phyloP scores from a whole-genome alignment of 2,113 vertebrate genomes.

The Phocoena sinus region DNA sequence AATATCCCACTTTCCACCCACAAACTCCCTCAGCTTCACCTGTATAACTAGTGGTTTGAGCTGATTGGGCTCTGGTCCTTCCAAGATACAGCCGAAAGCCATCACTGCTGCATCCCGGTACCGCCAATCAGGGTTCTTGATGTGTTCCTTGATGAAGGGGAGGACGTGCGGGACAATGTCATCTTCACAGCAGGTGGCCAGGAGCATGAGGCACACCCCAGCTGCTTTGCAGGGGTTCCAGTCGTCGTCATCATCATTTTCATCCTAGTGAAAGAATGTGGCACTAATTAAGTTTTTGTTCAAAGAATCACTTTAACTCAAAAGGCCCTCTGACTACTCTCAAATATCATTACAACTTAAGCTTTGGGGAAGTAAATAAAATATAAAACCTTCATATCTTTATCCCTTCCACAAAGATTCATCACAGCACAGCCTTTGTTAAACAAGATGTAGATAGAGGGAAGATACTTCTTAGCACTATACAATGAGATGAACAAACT shows the following conservation, averaged over 20 bases:
- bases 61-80: conserved; percentile 96
- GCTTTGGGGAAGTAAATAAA: not conserved
- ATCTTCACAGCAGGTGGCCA: conserved; percentile 98
- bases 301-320: not conserved
- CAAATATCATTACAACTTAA: not conserved
- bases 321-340: not conserved
- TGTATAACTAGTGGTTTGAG: conserved; percentile 96
- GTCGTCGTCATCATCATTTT: conserved; percentile 97
- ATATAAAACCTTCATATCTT: not conserved
- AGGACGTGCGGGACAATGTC: conserved; percentile 97
- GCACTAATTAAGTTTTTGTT: not conserved
- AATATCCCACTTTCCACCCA: not conserved
- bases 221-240: conserved; percentile 99
- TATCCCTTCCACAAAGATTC: not conserved
- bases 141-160: conserved; percentile 98
- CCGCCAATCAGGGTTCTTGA: conserved; percentile 94
- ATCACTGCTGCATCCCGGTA: conserved; percentile 97
- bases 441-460: not conserved
- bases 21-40: conserved; percentile 72
- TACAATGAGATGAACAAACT: not conserved
- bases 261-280: conserved; percentile 83
- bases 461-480: not conserved
- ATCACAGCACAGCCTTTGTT: not conserved
- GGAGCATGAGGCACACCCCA: conserved; percentile 96
- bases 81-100: conserved; percentile 97